Evolutionary conservation across 2,888 invertebrate genomes (phyloP).

Genomic region (Fragum fragum): DNA sequence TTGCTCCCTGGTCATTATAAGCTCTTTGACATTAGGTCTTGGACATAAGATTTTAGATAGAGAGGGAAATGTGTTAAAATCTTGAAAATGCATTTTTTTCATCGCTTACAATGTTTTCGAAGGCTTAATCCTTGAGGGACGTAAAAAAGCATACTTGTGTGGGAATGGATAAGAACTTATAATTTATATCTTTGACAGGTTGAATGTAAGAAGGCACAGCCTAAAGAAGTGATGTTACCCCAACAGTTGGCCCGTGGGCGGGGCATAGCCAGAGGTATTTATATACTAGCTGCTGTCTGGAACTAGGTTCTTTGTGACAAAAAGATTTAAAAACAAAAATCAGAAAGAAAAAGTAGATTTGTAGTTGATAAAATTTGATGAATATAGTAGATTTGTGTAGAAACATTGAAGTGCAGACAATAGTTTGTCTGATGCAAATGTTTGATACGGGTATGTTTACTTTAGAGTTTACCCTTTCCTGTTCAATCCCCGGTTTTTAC

Average conservation of each 20-base stretch:
- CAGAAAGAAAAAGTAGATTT: slow-evolving; percentile 12
- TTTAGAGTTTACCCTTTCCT: no score
- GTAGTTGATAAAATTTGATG: slow-evolving; percentile 56
- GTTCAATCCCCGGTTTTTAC: no score
- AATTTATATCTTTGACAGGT: slow-evolving; percentile 91
- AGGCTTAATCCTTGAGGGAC: no score
- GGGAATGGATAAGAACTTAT: no score
- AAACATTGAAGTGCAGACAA: slow-evolving; percentile 3
- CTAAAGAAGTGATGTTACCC: slow-evolving; percentile 99
- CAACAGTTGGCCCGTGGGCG: slow-evolving; percentile 78
- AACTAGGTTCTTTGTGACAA: slow-evolving; percentile 12
- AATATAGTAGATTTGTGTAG: slow-evolving; percentile 58
- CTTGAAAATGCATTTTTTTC: no score
- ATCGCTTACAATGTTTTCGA: no score
- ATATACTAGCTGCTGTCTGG: slow-evolving; percentile 49
- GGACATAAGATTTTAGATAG: no score
- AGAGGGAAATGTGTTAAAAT: no score
- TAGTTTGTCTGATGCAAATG: not conserved
- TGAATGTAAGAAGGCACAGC: slow-evolving; percentile 99
- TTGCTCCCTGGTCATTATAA: no score
- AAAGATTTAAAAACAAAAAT: not conserved
- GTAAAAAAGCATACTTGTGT: no score
- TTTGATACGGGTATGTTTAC: no score
- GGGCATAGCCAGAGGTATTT: slow-evolving; percentile 80
- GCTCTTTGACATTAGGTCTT: no score